Base-by-base conservation (phyloP, 2,113 vertebrate genomes). In the Odontophorus gujanensis region DNA sequence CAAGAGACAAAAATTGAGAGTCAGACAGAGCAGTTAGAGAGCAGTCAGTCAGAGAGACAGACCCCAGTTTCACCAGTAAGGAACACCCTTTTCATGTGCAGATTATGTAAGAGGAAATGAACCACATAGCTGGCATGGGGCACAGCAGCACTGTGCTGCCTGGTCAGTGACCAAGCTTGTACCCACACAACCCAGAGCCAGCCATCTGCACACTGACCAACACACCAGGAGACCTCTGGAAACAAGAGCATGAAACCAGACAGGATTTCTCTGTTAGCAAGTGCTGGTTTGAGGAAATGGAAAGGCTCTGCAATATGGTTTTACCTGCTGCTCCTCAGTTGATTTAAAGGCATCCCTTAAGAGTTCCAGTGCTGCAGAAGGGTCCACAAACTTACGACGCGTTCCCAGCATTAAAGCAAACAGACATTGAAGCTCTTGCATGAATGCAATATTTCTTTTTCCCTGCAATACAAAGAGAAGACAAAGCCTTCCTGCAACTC, bases 351-450 rank as follows among this genome's bases (percentile, higher is more conserved):
- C 98, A 0, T 99, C 99, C 80, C 98, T 98, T 91, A 99, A 92
- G 51, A 99, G 97, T 77, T 99, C 99, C 91, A 99, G 98, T 0
- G 99, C 98, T 34, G 98, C 98, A 9, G 99, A 98, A 2, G 99
- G 99, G 93, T 99, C 99, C 53, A 99, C 98, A 51, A 99, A 99
- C 94, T 98, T 99, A 55, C 99, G 98, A 13, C 96, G 98, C 6
- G 99, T 99, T 53, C 99, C 99, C 94, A 99, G 97, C 99, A 99
- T 99, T 61, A 99, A 96, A 40, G 99, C 98, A 87, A 99, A 99
- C 55, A 99, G 98, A 84, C 98, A 99, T 25, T 99, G 98, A 85
- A 99, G 98, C 91, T 99, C 99, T 94, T 99, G 99, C 99, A 99
- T 99, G 97, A 99, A 99, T 1, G 98, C 98, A 3, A 99, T 97